A percentile compares a stretch with the other conserved stretches of the same genome.
phyloP scores from a whole-genome alignment of 2,888 invertebrate genomes.

The Reticulitermes lucifugus region DNA sequence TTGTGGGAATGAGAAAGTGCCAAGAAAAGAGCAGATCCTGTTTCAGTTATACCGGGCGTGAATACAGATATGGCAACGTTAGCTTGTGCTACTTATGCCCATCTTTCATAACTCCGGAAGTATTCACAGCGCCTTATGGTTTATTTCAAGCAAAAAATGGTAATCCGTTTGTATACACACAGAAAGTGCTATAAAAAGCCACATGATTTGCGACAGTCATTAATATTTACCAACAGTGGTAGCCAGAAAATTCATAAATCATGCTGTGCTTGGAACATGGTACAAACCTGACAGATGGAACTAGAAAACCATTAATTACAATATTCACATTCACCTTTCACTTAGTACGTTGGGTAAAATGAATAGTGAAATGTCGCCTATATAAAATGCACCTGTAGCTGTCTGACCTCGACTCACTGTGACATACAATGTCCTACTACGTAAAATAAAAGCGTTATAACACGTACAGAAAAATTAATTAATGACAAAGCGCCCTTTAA shows the following conservation, averaged over 20 bases:
- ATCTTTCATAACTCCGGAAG: neutral
- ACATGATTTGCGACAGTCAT: slow-evolving; percentile 23
- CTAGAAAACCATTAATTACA: slow-evolving; percentile 21
- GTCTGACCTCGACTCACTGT: neutral
- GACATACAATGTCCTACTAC: neutral
- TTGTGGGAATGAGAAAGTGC: too few species aligned
- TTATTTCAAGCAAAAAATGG: neutral
- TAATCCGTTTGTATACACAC: slow-evolving; percentile 17
- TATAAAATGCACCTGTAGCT: slow-evolving; percentile 12
- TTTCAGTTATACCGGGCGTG: too few species aligned
- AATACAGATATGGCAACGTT: too few species aligned
- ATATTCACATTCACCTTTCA: slow-evolving; percentile 18
- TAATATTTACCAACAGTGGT: slow-evolving; percentile 29
- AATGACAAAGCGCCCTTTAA: neutral
- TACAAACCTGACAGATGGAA: slow-evolving; percentile 19
- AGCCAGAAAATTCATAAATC: slow-evolving; percentile 18
- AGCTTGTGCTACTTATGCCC: neutral
- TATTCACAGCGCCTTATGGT: slow-evolving; percentile 7
- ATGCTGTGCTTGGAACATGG: neutral
- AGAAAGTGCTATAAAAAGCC: slow-evolving; percentile 5
- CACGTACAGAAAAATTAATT: slow-evolving; percentile 1
- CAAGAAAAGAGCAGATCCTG: too few species aligned
- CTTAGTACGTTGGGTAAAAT: neutral
- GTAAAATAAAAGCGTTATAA: neutral
- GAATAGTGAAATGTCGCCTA: slow-evolving; percentile 9